A percentile compares a stretch with the other conserved stretches of the same genome.
Evolutionary conservation across 2,113 vertebrate genomes (phyloP).

Genomic region (Amia ocellicauda): DNA sequence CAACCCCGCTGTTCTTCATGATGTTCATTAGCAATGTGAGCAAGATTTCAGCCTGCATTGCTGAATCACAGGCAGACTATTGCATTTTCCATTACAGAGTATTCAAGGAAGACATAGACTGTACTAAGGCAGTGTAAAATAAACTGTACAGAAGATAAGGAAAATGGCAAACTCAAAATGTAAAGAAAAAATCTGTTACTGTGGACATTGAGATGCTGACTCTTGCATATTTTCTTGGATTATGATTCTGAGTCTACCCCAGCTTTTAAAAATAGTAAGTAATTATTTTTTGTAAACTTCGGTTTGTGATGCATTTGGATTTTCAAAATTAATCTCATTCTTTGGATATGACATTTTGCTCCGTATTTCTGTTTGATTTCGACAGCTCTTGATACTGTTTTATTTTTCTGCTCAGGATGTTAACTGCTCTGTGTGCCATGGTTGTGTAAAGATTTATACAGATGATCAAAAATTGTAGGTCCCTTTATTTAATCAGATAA

Average conservation of each 20-base stretch:
- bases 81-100: not conserved
- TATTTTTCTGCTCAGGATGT: not conserved
- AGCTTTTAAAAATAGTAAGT: constrained; percentile 48
- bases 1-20: constrained; percentile 44
- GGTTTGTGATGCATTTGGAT: too few relatives aligned
- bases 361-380: not conserved
- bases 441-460: too few relatives aligned
- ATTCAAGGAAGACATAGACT: not conserved
- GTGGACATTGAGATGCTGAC: not conserved
- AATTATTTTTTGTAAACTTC: constrained; percentile 19
- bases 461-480: too few relatives aligned
- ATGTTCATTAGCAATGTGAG: constrained; percentile 54
- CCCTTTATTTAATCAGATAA: too few relatives aligned
- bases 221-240: constrained; percentile 34
- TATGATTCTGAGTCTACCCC: constrained; percentile 38
- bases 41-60: constrained; percentile 31
- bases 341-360: not conserved
- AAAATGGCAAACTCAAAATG: too few relatives aligned
- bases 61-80: not conserved
- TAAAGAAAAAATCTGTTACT: too few relatives aligned
- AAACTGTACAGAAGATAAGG: too few relatives aligned
- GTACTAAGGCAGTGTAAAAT: not conserved
- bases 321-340: too few relatives aligned
- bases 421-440: too few relatives aligned
- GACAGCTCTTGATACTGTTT: not conserved